A percentile compares a stretch with the other conserved stretches of the same genome.
phyloP scores from a whole-genome alignment of 2,888 invertebrate genomes.

The Arrhopalites spinosus region DNA sequence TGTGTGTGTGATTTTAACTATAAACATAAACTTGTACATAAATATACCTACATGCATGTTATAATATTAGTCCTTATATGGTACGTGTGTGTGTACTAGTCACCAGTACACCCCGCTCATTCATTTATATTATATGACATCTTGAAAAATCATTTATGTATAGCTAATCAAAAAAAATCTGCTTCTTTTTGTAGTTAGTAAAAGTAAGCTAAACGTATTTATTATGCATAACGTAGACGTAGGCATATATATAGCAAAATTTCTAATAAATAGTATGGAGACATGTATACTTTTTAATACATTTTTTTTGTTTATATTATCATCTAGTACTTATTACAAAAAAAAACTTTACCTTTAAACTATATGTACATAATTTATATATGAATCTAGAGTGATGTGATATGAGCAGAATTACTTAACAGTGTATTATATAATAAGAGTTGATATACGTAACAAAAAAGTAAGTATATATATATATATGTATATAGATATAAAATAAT shows the following conservation, averaged over 20 bases:
- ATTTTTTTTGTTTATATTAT: not conserved
- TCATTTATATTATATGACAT: no score
- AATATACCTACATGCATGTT: no score
- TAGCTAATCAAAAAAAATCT: no score
- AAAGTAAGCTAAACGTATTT: not conserved
- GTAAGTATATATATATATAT: no score
- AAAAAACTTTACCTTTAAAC: not conserved
- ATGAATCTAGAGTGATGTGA: not conserved
- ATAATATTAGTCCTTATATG: no score
- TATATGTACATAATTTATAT: not conserved
- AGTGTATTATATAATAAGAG: slow-evolving; percentile 5
- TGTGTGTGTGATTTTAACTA: no score
- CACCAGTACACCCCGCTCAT: no score
- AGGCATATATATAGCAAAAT: not conserved
- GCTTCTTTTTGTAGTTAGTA: no score
- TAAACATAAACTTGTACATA: no score
- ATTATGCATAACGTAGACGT: not conserved
- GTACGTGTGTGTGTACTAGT: no score
- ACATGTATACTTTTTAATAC: not conserved
- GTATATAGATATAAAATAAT: no score
- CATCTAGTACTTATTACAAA: not conserved
- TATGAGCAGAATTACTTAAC: slow-evolving; percentile 8
- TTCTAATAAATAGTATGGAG: not conserved
- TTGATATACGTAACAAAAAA: not conserved
- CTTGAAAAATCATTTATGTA: no score